A percentile compares a stretch with the other conserved stretches of the same genome.
These are phyloP conservation scores for Microctenopoma stevenorrisi DNA, from an alignment of 2,797 vertebrate species.

Conservation along the genomic window DNA sequence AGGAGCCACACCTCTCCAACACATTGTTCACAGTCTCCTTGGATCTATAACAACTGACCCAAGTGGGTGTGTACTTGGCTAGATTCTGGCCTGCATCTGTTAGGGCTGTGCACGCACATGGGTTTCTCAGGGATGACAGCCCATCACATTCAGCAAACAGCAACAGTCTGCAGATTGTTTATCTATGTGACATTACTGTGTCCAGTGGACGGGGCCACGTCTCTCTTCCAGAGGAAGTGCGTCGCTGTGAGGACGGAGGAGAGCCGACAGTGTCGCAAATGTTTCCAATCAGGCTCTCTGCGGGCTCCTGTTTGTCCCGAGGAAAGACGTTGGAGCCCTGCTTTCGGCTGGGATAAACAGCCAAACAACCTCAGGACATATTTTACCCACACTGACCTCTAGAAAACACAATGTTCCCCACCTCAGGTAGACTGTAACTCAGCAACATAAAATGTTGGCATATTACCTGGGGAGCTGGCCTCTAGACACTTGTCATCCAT, in stretches of 20 bases:
- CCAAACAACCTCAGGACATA: constrained; percentile 37
- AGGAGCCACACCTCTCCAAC: constrained; percentile 68
- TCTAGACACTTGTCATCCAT: constrained; percentile 43
- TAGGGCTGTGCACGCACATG: constrained; percentile 55
- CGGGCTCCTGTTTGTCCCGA: constrained; percentile 48
- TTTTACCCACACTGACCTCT: constrained; percentile 54
- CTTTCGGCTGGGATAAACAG: constrained; percentile 49
- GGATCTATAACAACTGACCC: constrained; percentile 62
- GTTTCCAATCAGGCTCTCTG: constrained; percentile 72
- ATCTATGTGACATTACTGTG: constrained; percentile 75
- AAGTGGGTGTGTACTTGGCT: constrained; percentile 64
- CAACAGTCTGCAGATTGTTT: constrained; percentile 64
- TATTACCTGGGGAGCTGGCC: constrained; percentile 36
- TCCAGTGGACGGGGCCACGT: constrained; percentile 59
- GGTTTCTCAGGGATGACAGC: constrained; percentile 62
- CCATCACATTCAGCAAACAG: constrained; percentile 68
- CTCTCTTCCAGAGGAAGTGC: constrained; percentile 82
- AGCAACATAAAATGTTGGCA: constrained; percentile 34
- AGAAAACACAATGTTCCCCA: constrained; percentile 30
- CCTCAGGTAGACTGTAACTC: constrained; percentile 49
- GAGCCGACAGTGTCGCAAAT: constrained; percentile 62
- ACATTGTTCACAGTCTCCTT: constrained; percentile 73
- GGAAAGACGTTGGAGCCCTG: constrained; percentile 29
- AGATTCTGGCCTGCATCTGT: constrained; percentile 60
- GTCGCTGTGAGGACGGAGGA: constrained; percentile 40